Base-by-base conservation (phyloP, 2,113 vertebrate species). In the Bombycilla garrulus region DNA sequence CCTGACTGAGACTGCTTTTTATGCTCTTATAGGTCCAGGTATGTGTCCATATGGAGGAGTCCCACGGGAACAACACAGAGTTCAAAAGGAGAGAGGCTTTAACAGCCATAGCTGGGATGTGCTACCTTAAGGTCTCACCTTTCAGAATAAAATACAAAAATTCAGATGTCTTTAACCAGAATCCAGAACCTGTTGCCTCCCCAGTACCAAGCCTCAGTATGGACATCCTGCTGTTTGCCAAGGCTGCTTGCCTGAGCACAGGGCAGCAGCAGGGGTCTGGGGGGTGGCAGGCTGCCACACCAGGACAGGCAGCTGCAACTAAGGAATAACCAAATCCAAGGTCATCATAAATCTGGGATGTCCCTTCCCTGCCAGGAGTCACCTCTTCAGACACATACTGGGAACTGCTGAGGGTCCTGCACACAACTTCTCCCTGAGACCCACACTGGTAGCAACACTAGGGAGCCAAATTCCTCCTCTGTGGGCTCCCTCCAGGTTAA, bases 181-280 rank as follows among this genome's bases (percentile, higher is more conserved):
- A 42, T n/a, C 44, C 31, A 50, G n/a, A 82, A 62, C 12, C 44
- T n/a, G 5, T 17, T 1, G 3, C 29, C 26, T 69, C 19, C 22
- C 16, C 60, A 40, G 33, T 0, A 2, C 35, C 71, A 72, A 76
- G 25, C 12, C 72, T 82, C 38, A 38, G 48, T 20, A 8, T 7
- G 26, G 71, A 25, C 23, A 33, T 29, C 66, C 29, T 0, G 1
- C 56, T 50, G 57, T 56, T 58, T 31, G 25, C 51, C 0, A 6
- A 45, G 42, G 38, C 48, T 3, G 1, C 42, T 26, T 22, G 20
- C 56, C 50, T 0, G 3, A 33, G 67, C n/a, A n/a, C 0, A 0
- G 54, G 51, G 35, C 2, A 6, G 40, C 53, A 79, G 51, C 50
- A 61, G 66, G 7, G 47, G 33, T 58, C 58, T 12, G 23, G 64